These are phyloP conservation scores for Drosophila athabasca DNA, from an alignment of 1,140 invertebrate species.

Conservation along the genomic window DNA sequence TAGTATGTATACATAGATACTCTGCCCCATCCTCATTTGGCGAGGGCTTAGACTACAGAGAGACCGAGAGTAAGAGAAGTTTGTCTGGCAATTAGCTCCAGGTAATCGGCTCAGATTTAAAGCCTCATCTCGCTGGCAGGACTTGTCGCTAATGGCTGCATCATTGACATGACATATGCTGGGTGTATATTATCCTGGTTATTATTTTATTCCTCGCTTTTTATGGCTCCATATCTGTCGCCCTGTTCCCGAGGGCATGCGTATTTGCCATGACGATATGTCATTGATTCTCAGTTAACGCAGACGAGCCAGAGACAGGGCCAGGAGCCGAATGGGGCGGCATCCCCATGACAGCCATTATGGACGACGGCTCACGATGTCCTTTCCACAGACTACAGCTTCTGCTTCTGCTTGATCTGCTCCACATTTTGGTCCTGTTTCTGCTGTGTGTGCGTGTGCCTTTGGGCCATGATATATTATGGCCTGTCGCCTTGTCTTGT, in stretches of 20 bases:
- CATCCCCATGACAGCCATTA: constrained; percentile 67
- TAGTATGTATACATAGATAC: too few relatives aligned
- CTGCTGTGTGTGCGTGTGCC: constrained; percentile 43
- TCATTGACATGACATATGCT: constrained; percentile 30
- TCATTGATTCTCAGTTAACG: constrained; percentile 75
- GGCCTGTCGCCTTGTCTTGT: constrained; percentile 75
- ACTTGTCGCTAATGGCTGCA: constrained; percentile 1
- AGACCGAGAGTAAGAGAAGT: constrained; percentile 51
- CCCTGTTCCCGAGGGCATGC: constrained; percentile 60
- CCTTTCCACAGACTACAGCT: constrained; percentile 16
- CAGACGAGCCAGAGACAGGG: constrained; percentile 18
- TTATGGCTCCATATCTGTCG: constrained; percentile 42
- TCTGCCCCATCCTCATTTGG: constrained; percentile 14
- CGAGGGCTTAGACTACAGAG: constrained; percentile 35
- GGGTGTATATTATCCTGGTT: constrained; percentile 58
- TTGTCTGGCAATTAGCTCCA: constrained; percentile 60
- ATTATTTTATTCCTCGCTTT: constrained; percentile 57
- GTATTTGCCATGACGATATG: constrained; percentile 76
- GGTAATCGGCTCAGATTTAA: constrained; percentile 37
- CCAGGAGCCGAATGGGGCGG: constrained; percentile 17
- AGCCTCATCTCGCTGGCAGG: not conserved
- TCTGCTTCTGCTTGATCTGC: not conserved
- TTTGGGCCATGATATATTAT: constrained; percentile 79
- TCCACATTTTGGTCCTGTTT: not conserved
- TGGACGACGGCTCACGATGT: constrained; percentile 26